Percentiles rank a stretch among this genome's conserved stretches.
Conservation (phyloP, 2,888 invertebrate genomes). For the Tridacna gigas region DNA sequence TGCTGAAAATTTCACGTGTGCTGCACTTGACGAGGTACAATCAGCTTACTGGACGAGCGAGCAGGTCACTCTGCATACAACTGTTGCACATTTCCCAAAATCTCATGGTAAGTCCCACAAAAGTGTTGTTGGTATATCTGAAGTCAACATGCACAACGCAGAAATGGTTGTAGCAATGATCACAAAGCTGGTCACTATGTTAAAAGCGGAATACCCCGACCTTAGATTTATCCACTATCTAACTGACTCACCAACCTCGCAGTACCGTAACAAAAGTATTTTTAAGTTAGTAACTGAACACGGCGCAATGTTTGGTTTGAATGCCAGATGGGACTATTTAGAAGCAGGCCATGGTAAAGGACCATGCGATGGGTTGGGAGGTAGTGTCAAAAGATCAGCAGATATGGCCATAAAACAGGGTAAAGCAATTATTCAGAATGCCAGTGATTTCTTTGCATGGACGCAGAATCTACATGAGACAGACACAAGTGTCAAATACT, state of each 20-base stretch:
- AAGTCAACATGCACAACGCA: no score
- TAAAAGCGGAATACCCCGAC: no score
- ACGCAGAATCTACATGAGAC: conserved; percentile 23
- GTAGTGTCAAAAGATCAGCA: conserved; percentile 51
- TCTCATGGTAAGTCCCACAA: conserved; percentile 58
- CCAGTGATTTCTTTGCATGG: conserved; percentile 26
- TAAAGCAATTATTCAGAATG: conserved; percentile 32
- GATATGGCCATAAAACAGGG: conserved; percentile 49
- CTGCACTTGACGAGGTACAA: conserved; percentile 41
- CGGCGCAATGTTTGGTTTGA: conserved; percentile 37
- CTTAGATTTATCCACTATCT: no score
- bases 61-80: no score
- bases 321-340: conserved; percentile 60
- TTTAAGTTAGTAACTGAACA: conserved; percentile 54
- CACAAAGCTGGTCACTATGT: no score
- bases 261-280: not conserved
- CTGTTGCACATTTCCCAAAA: conserved; percentile 42
- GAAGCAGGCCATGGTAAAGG: conserved; percentile 49
- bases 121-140: no score
- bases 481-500: not conserved
- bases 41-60: conserved; percentile 10
- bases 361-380: conserved; percentile 40
- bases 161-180: no score
- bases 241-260: no score
- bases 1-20: conserved; percentile 53